Percentiles rank a stretch among this genome's conserved stretches.
These are phyloP conservation scores for Halictus rubicundus DNA, from an alignment of 1,140 invertebrate genomes.

Conservation along the genomic window DNA sequence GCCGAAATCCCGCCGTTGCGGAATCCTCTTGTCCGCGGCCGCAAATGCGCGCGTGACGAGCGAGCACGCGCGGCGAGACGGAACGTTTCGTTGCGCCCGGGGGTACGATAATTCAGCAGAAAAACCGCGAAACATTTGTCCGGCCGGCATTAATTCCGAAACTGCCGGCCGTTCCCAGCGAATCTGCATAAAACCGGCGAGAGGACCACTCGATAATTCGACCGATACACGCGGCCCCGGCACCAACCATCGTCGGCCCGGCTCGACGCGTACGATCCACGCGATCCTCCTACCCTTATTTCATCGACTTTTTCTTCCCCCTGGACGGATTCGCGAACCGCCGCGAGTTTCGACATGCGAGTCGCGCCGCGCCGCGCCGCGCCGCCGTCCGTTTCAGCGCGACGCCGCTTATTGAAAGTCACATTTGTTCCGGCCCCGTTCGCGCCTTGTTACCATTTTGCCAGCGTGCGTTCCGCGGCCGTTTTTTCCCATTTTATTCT, in stretches of 20 bases:
- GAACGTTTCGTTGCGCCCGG: constrained; percentile 53
- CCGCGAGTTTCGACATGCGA: not conserved
- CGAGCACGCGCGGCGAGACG: not conserved
- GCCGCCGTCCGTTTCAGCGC: constrained; percentile 3
- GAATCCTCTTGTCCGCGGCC: too few relatives aligned
- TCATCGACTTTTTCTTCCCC: not conserved
- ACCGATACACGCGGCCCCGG: constrained; percentile 56
- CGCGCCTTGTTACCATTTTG: constrained; percentile 31
- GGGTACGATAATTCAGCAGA: constrained; percentile 69
- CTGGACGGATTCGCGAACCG: too few relatives aligned
- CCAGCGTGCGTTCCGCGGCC: constrained; percentile 4
- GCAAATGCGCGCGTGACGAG: too few relatives aligned
- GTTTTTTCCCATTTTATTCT: too few relatives aligned
- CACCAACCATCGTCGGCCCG: not conserved
- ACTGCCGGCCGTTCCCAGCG: constrained; percentile 55
- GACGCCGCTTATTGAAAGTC: constrained; percentile 44
- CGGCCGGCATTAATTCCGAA: constrained; percentile 68
- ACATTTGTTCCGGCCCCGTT: constrained; percentile 45
- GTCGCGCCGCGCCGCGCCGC: too few relatives aligned
- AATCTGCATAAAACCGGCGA: constrained; percentile 71
- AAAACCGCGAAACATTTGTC: constrained; percentile 71
- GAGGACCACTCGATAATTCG: constrained; percentile 70
- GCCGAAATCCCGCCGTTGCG: too few relatives aligned
- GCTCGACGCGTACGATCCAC: too few relatives aligned
- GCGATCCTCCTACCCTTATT: not conserved